These are phyloP conservation scores for Pelagia noctiluca DNA, from an alignment of 30 jellyfish, hydroid and myxozoan genomes.

Conservation along the genomic window DNA sequence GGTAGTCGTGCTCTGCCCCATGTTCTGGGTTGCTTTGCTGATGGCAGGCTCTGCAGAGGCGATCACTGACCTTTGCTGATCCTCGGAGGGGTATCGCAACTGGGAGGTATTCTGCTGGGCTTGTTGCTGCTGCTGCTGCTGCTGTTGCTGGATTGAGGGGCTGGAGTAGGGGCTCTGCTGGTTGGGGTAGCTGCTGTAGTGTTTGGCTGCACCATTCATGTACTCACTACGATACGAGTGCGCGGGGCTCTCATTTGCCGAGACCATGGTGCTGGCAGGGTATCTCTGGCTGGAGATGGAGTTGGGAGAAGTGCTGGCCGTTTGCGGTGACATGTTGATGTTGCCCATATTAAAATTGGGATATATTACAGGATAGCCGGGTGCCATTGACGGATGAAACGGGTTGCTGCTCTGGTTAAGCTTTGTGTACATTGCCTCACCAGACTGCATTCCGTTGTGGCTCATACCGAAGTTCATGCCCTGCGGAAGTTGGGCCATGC, in stretches of 20 bases:
- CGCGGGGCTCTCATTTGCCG: constrained; percentile 63
- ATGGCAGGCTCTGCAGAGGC: constrained; percentile 63
- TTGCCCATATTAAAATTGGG: constrained; percentile 85
- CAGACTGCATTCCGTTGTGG: constrained; percentile 70
- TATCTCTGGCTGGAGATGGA: constrained; percentile 73
- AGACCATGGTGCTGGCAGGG: constrained; percentile 69
- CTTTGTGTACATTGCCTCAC: constrained; percentile 90
- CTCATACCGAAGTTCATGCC: constrained; percentile 86
- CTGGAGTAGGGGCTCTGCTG: constrained; percentile 84
- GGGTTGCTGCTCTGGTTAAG: constrained; percentile 85
- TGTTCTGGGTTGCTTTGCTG: constrained; percentile 55
- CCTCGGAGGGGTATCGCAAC: constrained; percentile 73
- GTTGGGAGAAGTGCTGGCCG: constrained; percentile 84
- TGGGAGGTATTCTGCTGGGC: constrained; percentile 63
- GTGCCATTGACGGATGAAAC: constrained; percentile 90
- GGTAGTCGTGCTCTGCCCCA: constrained; percentile 63
- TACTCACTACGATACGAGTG: constrained; percentile 81
- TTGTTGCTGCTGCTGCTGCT: constrained; percentile 48
- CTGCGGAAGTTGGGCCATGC: constrained; percentile 94
- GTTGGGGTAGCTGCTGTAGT: constrained; percentile 74
- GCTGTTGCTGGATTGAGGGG: constrained; percentile 67
- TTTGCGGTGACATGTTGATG: constrained; percentile 75
- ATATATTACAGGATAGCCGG: constrained; percentile 94
- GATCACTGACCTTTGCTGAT: constrained; percentile 72
- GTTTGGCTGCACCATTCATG: constrained; percentile 86